Base-by-base conservation (phyloP, 2,888 invertebrate species). In the Microctonus aethiopoides region DNA sequence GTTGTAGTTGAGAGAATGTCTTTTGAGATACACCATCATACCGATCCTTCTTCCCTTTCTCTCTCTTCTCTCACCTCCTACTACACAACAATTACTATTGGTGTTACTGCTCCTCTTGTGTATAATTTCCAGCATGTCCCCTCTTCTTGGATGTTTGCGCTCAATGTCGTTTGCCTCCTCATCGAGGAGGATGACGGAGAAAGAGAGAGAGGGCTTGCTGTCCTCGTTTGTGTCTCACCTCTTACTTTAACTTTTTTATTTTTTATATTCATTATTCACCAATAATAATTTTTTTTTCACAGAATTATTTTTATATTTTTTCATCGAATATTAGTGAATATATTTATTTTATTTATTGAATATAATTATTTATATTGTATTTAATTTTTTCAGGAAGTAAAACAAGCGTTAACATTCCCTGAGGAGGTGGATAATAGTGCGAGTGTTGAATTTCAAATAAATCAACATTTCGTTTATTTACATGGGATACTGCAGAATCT, bases 381-480 rank as follows among this genome's bases (percentile, higher is more conserved):
- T n/a, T 20, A 2, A 13, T 20, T 24, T 68, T 36, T 80, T 20
- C 77, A 82, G 82, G 78, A 75, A 68, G 64, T 80, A 4, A 13
- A 63, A 1, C 67, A 74, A 10, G 62, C 71, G 20, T 52, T 73
- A 60, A 22, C 57, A 7, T 68, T 41, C 13, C 70, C 77, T 0
- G 39, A 67, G 9, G 36, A 70, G 4, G n/a, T 70, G 1, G 39
- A 73, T 11, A 72, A 75, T 10, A 72, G 56, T 24, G 76, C 77
- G n/a, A 41, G 78, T 41, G 75, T 87, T 11, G 84, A 88, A 60
- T 79, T 79, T 9, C 76, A 80, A 13, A 85, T 91, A 5, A 88
- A 88, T 56, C 88, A 88, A 72, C 89, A 90, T 77, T 91, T 90
- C 75, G 86, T 88, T 0, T 86, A 88, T 72, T 80, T 91, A 0